These are phyloP conservation scores for Chiloscyllium plagiosum DNA, from an alignment of 2,113 vertebrate species.

Conservation along the genomic window DNA sequence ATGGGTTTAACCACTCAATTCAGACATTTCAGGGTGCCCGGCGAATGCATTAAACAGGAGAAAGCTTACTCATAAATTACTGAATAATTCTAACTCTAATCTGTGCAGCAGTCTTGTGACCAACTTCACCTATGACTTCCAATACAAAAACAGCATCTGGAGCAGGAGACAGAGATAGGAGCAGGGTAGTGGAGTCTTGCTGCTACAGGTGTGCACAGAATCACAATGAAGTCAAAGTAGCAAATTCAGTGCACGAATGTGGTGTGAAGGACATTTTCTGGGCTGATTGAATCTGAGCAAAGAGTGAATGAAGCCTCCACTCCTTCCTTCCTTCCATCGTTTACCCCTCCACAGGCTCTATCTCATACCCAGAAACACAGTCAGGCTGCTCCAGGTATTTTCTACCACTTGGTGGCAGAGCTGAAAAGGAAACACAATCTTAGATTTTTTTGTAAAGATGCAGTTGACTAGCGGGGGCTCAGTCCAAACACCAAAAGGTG, in stretches of 20 bases:
- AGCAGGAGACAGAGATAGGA: fast-evolving
- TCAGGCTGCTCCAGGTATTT: background rate
- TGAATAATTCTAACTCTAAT: background rate
- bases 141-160: no score
- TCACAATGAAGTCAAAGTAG: background rate
- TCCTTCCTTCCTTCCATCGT: no score
- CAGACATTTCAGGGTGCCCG: background rate
- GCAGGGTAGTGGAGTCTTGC: no score
- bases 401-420: background rate
- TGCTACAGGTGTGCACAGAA: background rate
- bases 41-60: background rate
- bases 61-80: background rate
- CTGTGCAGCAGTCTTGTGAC: background rate
- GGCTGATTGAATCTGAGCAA: background rate
- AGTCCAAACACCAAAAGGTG: no score
- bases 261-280: no score
- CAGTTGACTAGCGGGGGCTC: no score
- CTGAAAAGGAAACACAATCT: background rate
- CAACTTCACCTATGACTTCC: background rate
- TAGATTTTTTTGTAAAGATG: no score
- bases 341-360: background rate
- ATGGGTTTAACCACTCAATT: background rate
- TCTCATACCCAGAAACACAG: background rate
- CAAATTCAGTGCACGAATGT: background rate
- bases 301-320: background rate